These are phyloP conservation scores for Adoxophyes honmai DNA, from an alignment of 1,140 invertebrate species.

Conservation along the genomic window DNA sequence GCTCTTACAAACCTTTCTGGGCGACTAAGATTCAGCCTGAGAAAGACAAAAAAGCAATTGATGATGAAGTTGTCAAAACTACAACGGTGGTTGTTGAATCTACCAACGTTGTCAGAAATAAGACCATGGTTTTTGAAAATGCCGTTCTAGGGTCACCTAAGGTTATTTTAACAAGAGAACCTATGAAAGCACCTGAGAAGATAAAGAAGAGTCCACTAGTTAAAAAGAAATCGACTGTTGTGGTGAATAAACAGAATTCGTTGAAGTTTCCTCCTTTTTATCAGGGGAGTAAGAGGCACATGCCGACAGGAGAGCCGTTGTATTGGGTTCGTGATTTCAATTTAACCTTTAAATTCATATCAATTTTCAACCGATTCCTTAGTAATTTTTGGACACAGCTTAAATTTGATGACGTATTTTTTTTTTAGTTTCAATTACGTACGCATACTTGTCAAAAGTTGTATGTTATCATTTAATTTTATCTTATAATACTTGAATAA, in stretches of 20 bases:
- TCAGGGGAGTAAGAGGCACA: conserved; percentile 57
- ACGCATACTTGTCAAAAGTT: too few relatives aligned
- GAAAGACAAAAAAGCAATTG: conserved; percentile 12
- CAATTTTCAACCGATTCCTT: too few relatives aligned
- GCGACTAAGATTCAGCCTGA: conserved; percentile 39
- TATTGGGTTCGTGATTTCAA: conserved; percentile 54
- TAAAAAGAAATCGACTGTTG: conserved; percentile 41
- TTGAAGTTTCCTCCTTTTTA: conserved; percentile 46
- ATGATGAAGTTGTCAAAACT: conserved; percentile 25
- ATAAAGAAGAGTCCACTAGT: conserved; percentile 11
- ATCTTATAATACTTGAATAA: too few relatives aligned
- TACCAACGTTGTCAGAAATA: conserved; percentile 28
- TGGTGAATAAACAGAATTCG: conserved; percentile 38
- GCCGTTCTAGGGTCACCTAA: conserved; percentile 32
- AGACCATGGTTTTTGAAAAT: conserved; percentile 33
- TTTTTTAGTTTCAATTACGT: too few relatives aligned
- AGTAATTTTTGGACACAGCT: too few relatives aligned
- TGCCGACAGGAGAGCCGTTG: conserved; percentile 57
- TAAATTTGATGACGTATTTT: too few relatives aligned
- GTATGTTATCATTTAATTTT: too few relatives aligned
- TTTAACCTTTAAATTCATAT: not conserved
- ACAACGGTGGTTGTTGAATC: conserved; percentile 23
- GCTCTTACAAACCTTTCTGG: conserved; percentile 60
- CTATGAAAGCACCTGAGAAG: not conserved
- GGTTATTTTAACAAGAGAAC: conserved; percentile 25